Percentiles rank a stretch among this genome's conserved stretches.
Evolutionary conservation across 2,113 vertebrate genomes (phyloP).

Genomic region (Anseranas semipalmata): DNA sequence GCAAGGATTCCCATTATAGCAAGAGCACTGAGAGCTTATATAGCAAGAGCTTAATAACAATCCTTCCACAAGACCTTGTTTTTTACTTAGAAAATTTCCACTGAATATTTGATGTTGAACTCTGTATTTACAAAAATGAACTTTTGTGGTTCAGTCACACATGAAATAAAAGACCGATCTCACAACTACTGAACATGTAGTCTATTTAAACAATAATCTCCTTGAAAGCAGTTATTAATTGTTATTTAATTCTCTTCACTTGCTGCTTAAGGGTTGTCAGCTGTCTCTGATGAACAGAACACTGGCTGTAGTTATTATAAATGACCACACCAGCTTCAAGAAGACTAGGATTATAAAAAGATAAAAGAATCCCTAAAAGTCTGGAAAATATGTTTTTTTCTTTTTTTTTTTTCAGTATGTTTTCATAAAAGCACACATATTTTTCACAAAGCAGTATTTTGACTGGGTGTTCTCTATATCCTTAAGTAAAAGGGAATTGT

Average conservation of each 20-base stretch:
- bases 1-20: neutral
- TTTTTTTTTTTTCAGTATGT: neutral
- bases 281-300: neutral
- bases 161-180: neutral
- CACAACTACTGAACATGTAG: neutral
- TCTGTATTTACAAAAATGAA: neutral
- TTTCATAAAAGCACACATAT: too few relatives aligned
- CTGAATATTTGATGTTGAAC: neutral
- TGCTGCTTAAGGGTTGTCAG: neutral
- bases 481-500: neutral
- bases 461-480: neutral
- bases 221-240: neutral
- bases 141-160: neutral
- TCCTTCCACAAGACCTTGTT: neutral
- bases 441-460: neutral
- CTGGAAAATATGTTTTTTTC: neutral
- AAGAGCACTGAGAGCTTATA: neutral
- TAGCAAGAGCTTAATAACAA: neutral
- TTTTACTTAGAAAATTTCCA: neutral
- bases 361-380: neutral
- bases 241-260: neutral
- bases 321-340: neutral
- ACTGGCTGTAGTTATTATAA: neutral
- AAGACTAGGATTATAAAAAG: neutral
- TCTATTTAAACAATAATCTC: neutral